Evolutionary conservation across 1,140 invertebrate species (phyloP), one percentile per base, ranked within the genome.

Genomic region (Apis laboriosa): DNA sequence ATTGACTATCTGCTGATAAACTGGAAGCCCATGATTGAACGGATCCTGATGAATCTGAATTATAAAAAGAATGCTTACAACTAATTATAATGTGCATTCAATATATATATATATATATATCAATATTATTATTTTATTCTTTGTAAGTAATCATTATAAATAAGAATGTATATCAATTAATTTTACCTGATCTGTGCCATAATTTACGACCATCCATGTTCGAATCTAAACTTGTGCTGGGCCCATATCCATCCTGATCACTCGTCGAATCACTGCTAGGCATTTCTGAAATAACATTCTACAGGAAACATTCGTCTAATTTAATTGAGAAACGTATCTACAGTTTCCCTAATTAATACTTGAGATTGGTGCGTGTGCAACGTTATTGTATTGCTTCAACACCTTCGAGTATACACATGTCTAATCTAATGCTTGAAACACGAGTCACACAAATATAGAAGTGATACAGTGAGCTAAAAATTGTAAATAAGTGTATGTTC

Each of bases 21-120:
- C 96, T 96, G 1, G 96, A 97, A 61, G 95, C 96, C 96, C 96
- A 97, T 1, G 96, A 97, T 84, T 96, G 96, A 60, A 96, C 95
- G 0, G 96, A 97, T 53, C 95, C 95, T 74, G 96, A 95, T 7
- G 96, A 97, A 72, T 95, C 96, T 93, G 94, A 93, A 86, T n/a
- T 71, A 58, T 1, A 13, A 77, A 56, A n/a, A 61, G 0, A 34
- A 49, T 49, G n/a, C 2, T n/a, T 51, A 49, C 9, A 24, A 7
- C 11, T 11, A 9, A 49, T 34, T 34, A 3, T 34, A 34, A 34
- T 4, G 34, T 34, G 34, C 3, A 1, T 34, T 34, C 34, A 34
- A 34, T 34, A 4, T 34, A 2, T 34, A 34, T 34, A 34, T 34
- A 34, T 34, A 4, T 34, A 2, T 34, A 34, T 34, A 34, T 34